Percentiles rank a stretch among this genome's conserved stretches.
Evolutionary conservation across 2,888 invertebrate species (phyloP).

Genomic region (Nemoura dubitans): DNA sequence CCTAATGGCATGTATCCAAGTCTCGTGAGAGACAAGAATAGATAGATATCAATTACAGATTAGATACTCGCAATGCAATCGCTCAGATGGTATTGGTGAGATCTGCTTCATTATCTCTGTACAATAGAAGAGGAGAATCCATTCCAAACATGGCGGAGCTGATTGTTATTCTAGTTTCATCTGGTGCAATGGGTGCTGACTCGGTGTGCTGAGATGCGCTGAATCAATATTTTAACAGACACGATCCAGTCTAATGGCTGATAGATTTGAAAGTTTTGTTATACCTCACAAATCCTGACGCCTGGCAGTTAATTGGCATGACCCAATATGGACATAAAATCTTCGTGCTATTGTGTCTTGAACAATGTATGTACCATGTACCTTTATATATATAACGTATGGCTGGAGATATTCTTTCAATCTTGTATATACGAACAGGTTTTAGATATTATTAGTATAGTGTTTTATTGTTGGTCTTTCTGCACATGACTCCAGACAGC

Average conservation of each 20-base stretch:
- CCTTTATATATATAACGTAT: neutral
- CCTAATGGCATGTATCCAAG: neutral
- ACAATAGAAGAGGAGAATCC: neutral
- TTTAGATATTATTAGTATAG: neutral
- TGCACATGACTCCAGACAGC: neutral
- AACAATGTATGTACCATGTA: neutral
- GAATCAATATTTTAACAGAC: constrained; percentile 5
- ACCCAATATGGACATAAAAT: neutral
- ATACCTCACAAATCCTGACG: neutral
- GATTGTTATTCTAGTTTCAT: neutral
- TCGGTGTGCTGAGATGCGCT: neutral
- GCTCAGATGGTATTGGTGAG: neutral
- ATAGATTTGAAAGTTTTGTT: neutral
- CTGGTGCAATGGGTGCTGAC: neutral
- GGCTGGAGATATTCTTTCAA: neutral
- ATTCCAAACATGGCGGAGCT: neutral
- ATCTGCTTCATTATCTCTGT: neutral
- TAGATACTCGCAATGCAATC: constrained; percentile 13
- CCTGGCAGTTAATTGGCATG: neutral
- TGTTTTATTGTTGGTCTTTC: neutral
- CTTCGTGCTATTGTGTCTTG: neutral
- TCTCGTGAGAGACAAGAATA: neutral
- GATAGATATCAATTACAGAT: constrained; percentile 38
- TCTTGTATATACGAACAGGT: neutral
- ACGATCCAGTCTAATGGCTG: neutral